These are phyloP conservation scores for Thaumetopoea pityocampa DNA, from an alignment of 1,140 invertebrate genomes.

Conservation along the genomic window DNA sequence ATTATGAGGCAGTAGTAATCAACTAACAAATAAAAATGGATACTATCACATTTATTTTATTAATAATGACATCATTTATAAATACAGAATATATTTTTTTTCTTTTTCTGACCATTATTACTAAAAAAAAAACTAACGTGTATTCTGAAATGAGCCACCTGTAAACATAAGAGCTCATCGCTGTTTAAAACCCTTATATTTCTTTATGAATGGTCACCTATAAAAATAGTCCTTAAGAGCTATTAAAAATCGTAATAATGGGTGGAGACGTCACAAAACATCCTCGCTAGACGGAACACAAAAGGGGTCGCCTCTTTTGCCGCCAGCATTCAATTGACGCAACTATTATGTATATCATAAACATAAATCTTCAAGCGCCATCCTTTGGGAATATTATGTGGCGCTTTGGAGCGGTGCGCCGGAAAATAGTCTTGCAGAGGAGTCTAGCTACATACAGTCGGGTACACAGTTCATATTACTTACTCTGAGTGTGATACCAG, in stretches of 20 bases:
- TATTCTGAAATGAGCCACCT: background rate
- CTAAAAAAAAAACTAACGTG: constrained; percentile 4
- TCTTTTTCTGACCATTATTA: no score
- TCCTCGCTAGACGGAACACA: constrained; percentile 18
- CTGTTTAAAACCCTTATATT: constrained; percentile 7
- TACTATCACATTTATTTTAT: no score
- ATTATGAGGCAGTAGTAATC: no score
- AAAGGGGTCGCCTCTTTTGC: constrained; percentile 21
- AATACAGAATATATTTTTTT: no score
- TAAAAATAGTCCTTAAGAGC: constrained; percentile 12
- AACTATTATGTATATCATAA: constrained; percentile 29
- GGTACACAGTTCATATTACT: constrained; percentile 7
- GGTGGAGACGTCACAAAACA: constrained; percentile 18
- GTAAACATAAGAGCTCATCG: background rate
- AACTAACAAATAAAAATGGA: no score
- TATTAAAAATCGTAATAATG: constrained; percentile 16
- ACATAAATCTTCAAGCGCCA: constrained; percentile 26
- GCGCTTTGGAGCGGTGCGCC: constrained; percentile 16
- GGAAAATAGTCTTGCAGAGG: constrained; percentile 15
- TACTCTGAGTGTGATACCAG: constrained; percentile 3
- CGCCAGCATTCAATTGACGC: constrained; percentile 26
- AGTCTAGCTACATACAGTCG: constrained; percentile 6
- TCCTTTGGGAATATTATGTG: constrained; percentile 18
- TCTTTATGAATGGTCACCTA: constrained; percentile 12
- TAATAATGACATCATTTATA: no score